phyloP scores from a whole-genome alignment of 1,140 invertebrate species.

The Lepidostoma basale region DNA sequence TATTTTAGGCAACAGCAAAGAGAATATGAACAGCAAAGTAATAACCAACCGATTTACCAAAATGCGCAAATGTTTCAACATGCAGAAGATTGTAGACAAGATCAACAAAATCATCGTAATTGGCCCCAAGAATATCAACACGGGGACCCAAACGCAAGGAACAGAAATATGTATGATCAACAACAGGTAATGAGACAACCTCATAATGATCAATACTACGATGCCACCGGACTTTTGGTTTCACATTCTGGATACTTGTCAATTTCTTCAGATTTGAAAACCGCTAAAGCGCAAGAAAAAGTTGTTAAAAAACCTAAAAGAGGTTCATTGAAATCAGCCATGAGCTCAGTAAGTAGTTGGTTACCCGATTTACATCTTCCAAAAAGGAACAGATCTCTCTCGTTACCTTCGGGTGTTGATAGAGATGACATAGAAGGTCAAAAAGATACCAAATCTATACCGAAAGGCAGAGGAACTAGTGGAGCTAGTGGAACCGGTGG shows the following conservation, averaged over 20 bases:
- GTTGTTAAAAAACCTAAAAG: constrained; percentile 70
- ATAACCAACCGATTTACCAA: constrained; percentile 51
- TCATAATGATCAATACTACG: constrained; percentile 53
- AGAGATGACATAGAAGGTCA: constrained; percentile 62
- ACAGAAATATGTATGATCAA: constrained; percentile 55
- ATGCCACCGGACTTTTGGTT: constrained; percentile 71
- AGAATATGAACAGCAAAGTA: constrained; percentile 47
- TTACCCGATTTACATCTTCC: constrained; percentile 80
- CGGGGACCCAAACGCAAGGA: constrained; percentile 54
- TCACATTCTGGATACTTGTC: constrained; percentile 83
- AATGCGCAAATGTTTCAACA: constrained; percentile 51
- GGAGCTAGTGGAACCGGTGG: constrained; percentile 42
- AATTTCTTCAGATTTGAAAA: constrained; percentile 72
- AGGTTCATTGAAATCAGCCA: constrained; percentile 78
- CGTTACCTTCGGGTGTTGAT: constrained; percentile 74
- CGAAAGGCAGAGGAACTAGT: constrained; percentile 39
- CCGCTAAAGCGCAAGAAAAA: constrained; percentile 63
- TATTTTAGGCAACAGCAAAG: constrained; percentile 61
- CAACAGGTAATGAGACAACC: constrained; percentile 46
- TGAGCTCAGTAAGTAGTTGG: constrained; percentile 81
- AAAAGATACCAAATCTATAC: constrained; percentile 55
- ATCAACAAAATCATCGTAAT: constrained; percentile 49
- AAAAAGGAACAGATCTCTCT: constrained; percentile 79
- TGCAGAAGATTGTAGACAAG: constrained; percentile 52
- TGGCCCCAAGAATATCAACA: constrained; percentile 54